Conservation (phyloP, 2,888 invertebrate genomes). For the Harmothoe impar region DNA sequence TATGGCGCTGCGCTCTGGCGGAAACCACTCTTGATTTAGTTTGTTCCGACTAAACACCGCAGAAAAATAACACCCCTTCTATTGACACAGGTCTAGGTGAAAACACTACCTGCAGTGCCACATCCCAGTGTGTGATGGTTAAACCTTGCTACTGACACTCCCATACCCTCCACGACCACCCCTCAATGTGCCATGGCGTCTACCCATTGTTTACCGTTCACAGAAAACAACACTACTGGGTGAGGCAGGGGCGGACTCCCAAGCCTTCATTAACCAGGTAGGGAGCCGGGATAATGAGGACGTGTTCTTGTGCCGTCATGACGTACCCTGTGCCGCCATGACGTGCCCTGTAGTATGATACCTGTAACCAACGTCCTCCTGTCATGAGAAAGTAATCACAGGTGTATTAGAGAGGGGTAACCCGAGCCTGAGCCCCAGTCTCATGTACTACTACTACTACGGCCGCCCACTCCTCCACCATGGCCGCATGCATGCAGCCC, state of each 20-base stretch:
- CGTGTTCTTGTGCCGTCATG: neutral
- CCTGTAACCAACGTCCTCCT: neutral
- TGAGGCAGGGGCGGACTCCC: neutral
- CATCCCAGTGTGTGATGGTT: no score
- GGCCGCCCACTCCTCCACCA: no score
- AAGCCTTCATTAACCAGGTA: neutral
- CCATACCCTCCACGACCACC: no score
- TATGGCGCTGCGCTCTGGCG: neutral
- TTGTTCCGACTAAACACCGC: neutral
- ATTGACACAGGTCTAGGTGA: no score
- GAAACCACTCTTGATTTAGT: conserved; percentile 7
- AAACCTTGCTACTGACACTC: no score
- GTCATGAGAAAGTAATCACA: conserved; percentile 41
- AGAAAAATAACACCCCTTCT: neutral
- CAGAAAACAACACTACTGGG: conserved; percentile 23
- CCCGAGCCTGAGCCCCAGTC: neutral
- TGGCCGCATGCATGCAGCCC: neutral
- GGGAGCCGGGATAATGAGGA: neutral
- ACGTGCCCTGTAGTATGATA: neutral
- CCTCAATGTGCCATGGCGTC: neutral
- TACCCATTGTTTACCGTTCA: neutral
- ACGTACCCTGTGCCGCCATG: neutral
- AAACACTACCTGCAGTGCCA: no score
- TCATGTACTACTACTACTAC: neutral
- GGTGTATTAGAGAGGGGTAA: neutral